Evolutionary conservation across 2,113 vertebrate genomes (phyloP), one percentile per base, ranked within the genome.

Genomic region (Gadus macrocephalus): DNA sequence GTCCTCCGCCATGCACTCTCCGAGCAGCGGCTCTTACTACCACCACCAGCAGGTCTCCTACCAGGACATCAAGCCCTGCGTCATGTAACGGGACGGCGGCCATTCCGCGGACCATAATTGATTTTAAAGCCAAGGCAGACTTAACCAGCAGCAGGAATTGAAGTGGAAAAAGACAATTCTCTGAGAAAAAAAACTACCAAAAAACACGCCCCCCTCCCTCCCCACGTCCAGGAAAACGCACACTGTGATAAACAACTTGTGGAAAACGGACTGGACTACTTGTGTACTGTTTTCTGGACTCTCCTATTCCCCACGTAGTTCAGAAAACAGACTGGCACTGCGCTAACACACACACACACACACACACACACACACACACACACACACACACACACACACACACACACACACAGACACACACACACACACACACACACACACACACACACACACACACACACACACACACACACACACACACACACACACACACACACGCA

Each of bases 41-140:
- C 96, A 98, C 87, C 96, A 98, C 86, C 97, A 98, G 70, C 96
- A 98, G 90, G 95, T 99, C 87, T 94, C 95, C 85, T 98, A 99
- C 92, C 96, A 99, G 89, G 97, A 99, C 92, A 98, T 99, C 93
- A 99, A 99, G 85, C 97, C 97, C 0, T 98, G 96, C 72, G 97
- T 99, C 68, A 98, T 98, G 97, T 99, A 95, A 98, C 85, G 82
- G 61, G 61, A 73, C 70, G 69, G 22, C 49, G 15, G 72, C 71
- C 67, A 64, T 64, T 64, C 56, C 31, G 68, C 61, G 72, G 68
- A 81, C 81, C 74, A 69, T 15, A 75, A 67, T 73, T 71, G 77
- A 63, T 73, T 76, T 71, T 67, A 49, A 76, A 81, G 79, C 78
- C 81, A 72, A 15, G 77, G 49, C 42, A 49, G 62, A 56, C 3